Conservation (phyloP, 2,113 vertebrate genomes). For the Meles meles region DNA sequence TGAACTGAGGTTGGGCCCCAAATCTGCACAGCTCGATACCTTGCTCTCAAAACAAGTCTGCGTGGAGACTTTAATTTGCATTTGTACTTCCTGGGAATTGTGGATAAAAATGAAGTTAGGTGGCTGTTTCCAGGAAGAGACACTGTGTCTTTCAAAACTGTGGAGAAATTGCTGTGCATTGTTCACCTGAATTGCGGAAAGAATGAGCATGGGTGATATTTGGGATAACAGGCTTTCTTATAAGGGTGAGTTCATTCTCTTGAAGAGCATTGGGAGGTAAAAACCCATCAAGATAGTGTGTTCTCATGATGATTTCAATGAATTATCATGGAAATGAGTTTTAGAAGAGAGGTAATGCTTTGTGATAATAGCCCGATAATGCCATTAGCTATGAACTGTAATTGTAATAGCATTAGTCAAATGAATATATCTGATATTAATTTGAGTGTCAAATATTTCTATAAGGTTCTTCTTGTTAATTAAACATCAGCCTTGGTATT, state of each 20-base stretch:
- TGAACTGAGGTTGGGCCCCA: not conserved
- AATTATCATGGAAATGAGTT: slow-evolving; percentile 77
- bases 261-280: slow-evolving; percentile 62
- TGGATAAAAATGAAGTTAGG: slow-evolving; percentile 47
- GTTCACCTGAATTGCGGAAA: slow-evolving; percentile 40
- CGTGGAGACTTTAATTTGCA: slow-evolving; percentile 29
- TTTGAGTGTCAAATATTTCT: slow-evolving; percentile 77
- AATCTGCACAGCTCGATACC: not conserved
- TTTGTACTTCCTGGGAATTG: slow-evolving; percentile 58
- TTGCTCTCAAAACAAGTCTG: not conserved
- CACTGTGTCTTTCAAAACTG: slow-evolving; percentile 46
- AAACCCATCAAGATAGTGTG: slow-evolving; percentile 74
- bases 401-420: slow-evolving; percentile 75
- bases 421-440: slow-evolving; percentile 76
- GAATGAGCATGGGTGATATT: not conserved
- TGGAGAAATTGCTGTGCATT: slow-evolving; percentile 51
- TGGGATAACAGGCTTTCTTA: slow-evolving; percentile 55
- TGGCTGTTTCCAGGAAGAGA: slow-evolving; percentile 56
- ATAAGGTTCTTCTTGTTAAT: slow-evolving; percentile 72
- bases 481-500: slow-evolving; percentile 62
- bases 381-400: slow-evolving; percentile 73
- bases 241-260: slow-evolving; percentile 57
- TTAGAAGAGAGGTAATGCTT: slow-evolving; percentile 72
- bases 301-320: slow-evolving; percentile 75
- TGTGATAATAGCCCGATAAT: slow-evolving; percentile 74